Percentiles rank a stretch among this genome's conserved stretches.
Conservation (phyloP, 2,888 invertebrate species). For the Mycalesis mineus region DNA sequence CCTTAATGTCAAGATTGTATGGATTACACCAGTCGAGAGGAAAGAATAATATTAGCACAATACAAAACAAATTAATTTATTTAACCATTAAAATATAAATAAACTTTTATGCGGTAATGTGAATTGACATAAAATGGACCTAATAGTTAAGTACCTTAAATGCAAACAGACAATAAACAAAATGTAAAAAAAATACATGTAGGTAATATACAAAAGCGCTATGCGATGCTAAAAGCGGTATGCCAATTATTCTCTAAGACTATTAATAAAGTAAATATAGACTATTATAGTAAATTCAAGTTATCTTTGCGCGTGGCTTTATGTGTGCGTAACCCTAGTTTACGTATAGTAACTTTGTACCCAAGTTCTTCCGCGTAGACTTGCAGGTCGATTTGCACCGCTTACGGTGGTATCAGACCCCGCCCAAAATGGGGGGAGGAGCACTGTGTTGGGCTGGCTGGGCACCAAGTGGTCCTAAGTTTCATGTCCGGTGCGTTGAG, state of each 20-base stretch:
- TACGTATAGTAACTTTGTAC: too few relatives aligned
- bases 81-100: neutral
- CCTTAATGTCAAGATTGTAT: neutral
- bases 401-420: too few relatives aligned
- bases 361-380: too few relatives aligned
- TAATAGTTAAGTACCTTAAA: slow-evolving; percentile 41
- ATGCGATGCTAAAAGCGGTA: slow-evolving; percentile 64
- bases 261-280: slow-evolving; percentile 45
- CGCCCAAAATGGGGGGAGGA: too few relatives aligned
- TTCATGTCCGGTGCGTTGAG: too few relatives aligned
- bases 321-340: too few relatives aligned
- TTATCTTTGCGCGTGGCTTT: too few relatives aligned
- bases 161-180: slow-evolving; percentile 38
- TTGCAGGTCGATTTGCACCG: too few relatives aligned
- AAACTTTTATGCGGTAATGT: slow-evolving; percentile 3
- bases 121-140: neutral
- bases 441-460: too few relatives aligned
- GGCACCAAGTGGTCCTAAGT: too few relatives aligned
- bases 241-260: slow-evolving; percentile 34
- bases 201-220: slow-evolving; percentile 44
- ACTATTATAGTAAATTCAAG: too few relatives aligned
- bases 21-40: neutral
- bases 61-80: slow-evolving; percentile 1
- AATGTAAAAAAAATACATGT: slow-evolving; percentile 35
- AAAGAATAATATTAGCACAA: neutral